Base-by-base conservation (phyloP, 2,888 invertebrate species). In the Syritta pipiens region DNA sequence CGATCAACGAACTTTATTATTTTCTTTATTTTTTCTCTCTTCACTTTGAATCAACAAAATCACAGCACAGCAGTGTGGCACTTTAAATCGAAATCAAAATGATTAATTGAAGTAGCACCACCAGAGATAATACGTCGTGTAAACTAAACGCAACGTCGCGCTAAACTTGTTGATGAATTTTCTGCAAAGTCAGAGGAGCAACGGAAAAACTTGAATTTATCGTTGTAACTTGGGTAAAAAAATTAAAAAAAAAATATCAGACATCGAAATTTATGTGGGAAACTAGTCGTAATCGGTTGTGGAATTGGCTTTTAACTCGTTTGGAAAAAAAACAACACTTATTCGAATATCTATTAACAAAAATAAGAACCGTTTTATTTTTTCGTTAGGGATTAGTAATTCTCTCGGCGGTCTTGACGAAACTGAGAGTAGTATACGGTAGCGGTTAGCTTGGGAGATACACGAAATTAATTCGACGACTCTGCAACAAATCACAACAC, bases 401-500 rank as follows among this genome's bases (percentile, higher is more conserved):
- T 72, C 79, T 62, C 67, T 79, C 79, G 74, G 51, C 72, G 62
- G 74, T 79, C 79, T 74, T 79, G 74, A 49, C 74, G 72, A 74
- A 79, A 79, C 79, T 79, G 67, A 79, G 68, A 59, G 71, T 72
- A 72, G 65, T 59, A 46, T 30, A 62, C 44, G 60, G 35, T n/a
- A 53, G 53, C 65, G 46, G 37, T 60, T 65, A 65, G 63, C 32
- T 59, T 55, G 65, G 44, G 46, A 72, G 59, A 77, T 53, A 65
- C 42, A 67, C 37, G 55, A 76, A 74, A 74, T 63, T 79, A 74
- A 74, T 79, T 62, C 60, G 74, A 72, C 74, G 62, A 37, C 65
- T 77, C 59, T 65, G 72, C 60, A 67, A 67, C 79, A 79, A 72
- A 74, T 74, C 79, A 74, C 74, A 74, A 44, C 62, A 79, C 74